Percentiles rank a stretch among this genome's conserved stretches.
phyloP scores from a whole-genome alignment of 2,888 invertebrate genomes.

The Altica lythri region DNA sequence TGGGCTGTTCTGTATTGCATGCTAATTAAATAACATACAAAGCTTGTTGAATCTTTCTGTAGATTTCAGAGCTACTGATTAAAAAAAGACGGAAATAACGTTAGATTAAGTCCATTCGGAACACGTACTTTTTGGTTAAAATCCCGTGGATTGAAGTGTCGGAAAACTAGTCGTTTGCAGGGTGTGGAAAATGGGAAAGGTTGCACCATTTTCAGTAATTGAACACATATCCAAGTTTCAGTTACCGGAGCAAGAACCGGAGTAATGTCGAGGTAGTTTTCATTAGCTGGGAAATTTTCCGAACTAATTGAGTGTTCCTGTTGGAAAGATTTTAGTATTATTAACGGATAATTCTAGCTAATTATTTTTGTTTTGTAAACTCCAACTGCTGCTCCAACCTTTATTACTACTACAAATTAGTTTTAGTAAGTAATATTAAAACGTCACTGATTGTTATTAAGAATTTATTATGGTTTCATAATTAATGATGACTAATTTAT shows the following conservation, averaged over 20 bases:
- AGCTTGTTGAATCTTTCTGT: not conserved
- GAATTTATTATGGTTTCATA: too few relatives aligned
- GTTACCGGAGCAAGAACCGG: conserved; percentile 5
- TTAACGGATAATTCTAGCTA: too few relatives aligned
- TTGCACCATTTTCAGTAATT: conserved; percentile 19
- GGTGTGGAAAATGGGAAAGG: conserved; percentile 12
- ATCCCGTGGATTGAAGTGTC: conserved; percentile 13
- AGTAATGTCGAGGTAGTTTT: conserved; percentile 13
- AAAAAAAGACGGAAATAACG: conserved; percentile 13
- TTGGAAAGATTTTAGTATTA: too few relatives aligned
- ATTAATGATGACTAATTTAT: too few relatives aligned
- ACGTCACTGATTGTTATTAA: too few relatives aligned
- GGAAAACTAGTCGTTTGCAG: conserved; percentile 21
- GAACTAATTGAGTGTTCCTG: conserved; percentile 3
- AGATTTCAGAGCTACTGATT: conserved; percentile 6
- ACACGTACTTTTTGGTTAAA: conserved; percentile 18
- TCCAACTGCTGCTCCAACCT: too few relatives aligned
- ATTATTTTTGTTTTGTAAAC: too few relatives aligned
- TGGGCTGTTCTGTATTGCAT: too few relatives aligned
- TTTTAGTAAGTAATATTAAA: too few relatives aligned
- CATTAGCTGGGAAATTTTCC: conserved; percentile 13
- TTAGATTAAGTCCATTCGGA: conserved; percentile 20
- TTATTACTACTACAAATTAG: too few relatives aligned
- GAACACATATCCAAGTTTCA: conserved; percentile 19
- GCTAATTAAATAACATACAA: conserved; percentile 9